Conservation (phyloP, 2,888 invertebrate genomes). For the Pachydiplax longipennis region DNA sequence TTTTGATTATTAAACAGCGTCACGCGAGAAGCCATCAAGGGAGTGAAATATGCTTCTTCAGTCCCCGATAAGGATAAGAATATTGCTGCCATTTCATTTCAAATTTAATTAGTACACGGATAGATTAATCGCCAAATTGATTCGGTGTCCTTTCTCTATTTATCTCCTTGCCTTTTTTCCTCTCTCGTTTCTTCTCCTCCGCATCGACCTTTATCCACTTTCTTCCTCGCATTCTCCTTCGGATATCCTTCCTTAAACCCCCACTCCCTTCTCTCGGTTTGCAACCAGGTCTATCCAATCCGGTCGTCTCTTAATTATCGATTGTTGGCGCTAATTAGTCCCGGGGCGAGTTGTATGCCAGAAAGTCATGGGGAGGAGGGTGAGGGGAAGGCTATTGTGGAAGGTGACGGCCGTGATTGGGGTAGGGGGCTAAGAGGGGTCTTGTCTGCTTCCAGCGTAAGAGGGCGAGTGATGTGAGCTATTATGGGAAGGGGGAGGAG, state of each 20-base stretch:
- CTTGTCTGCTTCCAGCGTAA: not conserved
- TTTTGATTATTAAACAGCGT: not conserved
- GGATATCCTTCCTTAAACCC: not conserved
- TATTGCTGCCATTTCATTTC: not conserved
- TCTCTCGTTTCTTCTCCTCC: not conserved
- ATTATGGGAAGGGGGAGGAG: not conserved
- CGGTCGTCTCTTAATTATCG: constrained; percentile 42
- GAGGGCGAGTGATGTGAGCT: not conserved
- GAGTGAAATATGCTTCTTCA: not conserved
- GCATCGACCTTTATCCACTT: not conserved
- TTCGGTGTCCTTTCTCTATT: not conserved
- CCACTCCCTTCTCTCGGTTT: not conserved
- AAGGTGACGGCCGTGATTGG: not conserved
- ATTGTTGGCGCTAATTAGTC: constrained; percentile 45
- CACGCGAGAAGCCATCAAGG: constrained; percentile 9
- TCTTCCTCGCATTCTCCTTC: not conserved
- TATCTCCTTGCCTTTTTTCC: not conserved
- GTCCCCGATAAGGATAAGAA: not conserved
- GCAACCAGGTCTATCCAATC: constrained; percentile 2
- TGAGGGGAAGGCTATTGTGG: not conserved
- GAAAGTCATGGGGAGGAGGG: constrained; percentile 3
- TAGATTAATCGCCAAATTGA: not conserved
- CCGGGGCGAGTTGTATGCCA: constrained; percentile 34
- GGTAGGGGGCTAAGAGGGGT: not conserved
- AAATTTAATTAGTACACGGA: not conserved